These are phyloP conservation scores for Amaurobius ferox DNA, from an alignment of 2,888 invertebrate species.

Conservation along the genomic window DNA sequence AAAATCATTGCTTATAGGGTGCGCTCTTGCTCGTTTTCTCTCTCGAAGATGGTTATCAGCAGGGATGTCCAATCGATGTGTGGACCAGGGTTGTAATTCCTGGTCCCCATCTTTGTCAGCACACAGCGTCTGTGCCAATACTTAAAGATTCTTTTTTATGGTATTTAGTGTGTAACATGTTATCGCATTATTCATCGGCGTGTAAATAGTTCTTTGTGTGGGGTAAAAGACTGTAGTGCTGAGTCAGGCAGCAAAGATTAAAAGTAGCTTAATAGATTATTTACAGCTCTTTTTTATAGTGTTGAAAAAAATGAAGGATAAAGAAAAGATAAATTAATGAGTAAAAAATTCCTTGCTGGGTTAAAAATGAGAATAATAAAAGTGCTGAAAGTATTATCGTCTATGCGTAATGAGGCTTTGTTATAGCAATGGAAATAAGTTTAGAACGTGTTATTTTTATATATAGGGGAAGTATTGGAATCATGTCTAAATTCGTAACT, in stretches of 20 bases:
- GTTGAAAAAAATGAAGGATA: neutral
- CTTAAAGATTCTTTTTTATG: neutral
- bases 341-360: too few species aligned
- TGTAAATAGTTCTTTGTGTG: constrained; percentile 1
- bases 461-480: too few species aligned
- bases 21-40: constrained; percentile 24
- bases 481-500: too few species aligned
- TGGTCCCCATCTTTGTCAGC: constrained; percentile 1
- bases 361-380: too few species aligned
- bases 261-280: constrained; percentile 12
- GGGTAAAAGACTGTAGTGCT: neutral
- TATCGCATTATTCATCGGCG: constrained; percentile 3
- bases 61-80: constrained; percentile 28
- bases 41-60: constrained; percentile 48
- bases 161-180: neutral
- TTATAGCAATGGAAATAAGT: too few species aligned
- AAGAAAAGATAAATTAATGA: neutral
- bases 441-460: too few species aligned
- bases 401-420: too few species aligned
- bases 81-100: constrained; percentile 13
- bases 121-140: neutral
- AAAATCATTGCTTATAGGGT: constrained; percentile 70
- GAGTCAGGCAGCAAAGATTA: neutral
- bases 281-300: neutral
- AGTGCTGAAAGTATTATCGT: too few species aligned